Evolutionary conservation across 1,140 invertebrate genomes (phyloP).

Genomic region (Zeugodacus cucurbitae): DNA sequence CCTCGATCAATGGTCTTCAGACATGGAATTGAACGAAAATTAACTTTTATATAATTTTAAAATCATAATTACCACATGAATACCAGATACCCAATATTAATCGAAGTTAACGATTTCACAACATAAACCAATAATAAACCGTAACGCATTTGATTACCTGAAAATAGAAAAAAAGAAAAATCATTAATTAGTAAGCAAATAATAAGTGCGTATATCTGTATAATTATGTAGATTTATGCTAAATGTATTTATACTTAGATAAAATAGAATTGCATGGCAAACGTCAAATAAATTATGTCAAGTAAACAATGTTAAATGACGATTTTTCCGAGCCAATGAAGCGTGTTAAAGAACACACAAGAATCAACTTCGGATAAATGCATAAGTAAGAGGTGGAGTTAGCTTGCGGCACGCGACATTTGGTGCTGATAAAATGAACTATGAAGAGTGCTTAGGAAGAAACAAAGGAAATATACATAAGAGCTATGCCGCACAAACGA

Average conservation of each 20-base stretch:
- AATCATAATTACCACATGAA: too few relatives aligned
- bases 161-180: background rate
- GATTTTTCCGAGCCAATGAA: background rate
- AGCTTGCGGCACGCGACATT: background rate
- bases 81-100: too few relatives aligned
- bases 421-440: background rate
- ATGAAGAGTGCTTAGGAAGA: background rate
- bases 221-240: background rate
- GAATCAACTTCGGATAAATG: background rate
- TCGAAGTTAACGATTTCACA: too few relatives aligned
- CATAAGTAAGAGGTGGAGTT: background rate
- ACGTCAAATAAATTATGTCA: background rate
- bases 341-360: background rate
- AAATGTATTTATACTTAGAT: background rate
- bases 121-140: too few relatives aligned
- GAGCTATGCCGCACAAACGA: background rate
- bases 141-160: background rate
- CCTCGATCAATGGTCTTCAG: too few relatives aligned
- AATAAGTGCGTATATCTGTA: background rate
- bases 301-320: background rate
- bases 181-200: background rate
- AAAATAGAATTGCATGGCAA: background rate
- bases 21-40: too few relatives aligned
- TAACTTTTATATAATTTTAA: too few relatives aligned
- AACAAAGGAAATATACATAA: background rate